Conservation (phyloP, 2,797 vertebrate species). For the Tamandua tetradactyla region DNA sequence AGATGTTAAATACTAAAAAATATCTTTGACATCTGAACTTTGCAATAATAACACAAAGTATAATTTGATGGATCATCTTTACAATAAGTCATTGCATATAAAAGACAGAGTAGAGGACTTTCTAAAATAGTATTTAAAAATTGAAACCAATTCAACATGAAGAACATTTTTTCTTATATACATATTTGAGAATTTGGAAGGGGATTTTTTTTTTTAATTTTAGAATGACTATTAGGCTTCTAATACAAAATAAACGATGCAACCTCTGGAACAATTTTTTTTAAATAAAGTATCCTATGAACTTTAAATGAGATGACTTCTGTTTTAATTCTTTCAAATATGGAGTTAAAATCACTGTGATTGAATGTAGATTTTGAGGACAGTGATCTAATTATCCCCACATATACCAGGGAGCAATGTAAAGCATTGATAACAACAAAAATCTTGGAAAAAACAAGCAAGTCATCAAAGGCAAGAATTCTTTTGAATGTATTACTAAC, state of each 20-base stretch:
- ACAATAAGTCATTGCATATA: neutral
- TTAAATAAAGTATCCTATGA: neutral
- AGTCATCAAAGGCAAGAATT: conserved; percentile 44
- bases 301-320: conserved; percentile 51
- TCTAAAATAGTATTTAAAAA: conserved; percentile 31
- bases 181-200: conserved; percentile 44
- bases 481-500: conserved; percentile 52
- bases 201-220: conserved; percentile 24
- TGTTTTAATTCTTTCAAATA: conserved; percentile 63
- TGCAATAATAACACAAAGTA: neutral
- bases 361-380: conserved; percentile 56
- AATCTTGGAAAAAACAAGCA: conserved; percentile 50
- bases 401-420: conserved; percentile 47
- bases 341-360: conserved; percentile 55
- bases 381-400: conserved; percentile 55
- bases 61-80: neutral
- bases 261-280: conserved; percentile 28
- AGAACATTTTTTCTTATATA: neutral
- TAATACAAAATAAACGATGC: conserved; percentile 48
- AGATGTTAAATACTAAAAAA: conserved; percentile 1
- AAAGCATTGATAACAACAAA: conserved; percentile 61
- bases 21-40: neutral
- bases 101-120: neutral
- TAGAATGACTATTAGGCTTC: conserved; percentile 17
- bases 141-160: conserved; percentile 29